Conservation (phyloP, 2,888 invertebrate species). For the Agrypnus murinus region DNA sequence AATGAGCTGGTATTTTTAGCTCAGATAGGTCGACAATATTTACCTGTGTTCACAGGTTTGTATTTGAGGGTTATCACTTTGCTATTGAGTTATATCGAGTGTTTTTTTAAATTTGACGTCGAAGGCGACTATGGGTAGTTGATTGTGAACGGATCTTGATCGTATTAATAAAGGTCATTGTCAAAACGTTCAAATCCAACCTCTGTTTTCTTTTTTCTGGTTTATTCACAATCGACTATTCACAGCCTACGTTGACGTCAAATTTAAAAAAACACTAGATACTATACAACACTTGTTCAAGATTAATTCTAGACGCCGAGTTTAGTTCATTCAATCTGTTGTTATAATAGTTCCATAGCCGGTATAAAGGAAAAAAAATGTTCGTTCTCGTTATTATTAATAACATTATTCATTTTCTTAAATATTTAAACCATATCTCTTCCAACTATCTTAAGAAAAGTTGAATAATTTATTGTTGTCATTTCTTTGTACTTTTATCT, state of each 20-base stretch:
- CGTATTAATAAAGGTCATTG: too few species aligned
- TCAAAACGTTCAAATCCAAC: too few species aligned
- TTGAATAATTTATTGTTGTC: constrained; percentile 32
- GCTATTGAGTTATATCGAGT: too few species aligned
- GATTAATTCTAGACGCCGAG: neutral
- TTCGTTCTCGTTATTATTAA: neutral
- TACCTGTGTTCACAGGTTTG: neutral
- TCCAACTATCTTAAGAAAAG: constrained; percentile 33
- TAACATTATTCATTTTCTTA: constrained; percentile 24
- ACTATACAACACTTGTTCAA: neutral
- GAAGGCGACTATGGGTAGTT: too few species aligned
- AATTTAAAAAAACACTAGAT: too few species aligned
- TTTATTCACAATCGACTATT: too few species aligned
- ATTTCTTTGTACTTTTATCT: constrained; percentile 6
- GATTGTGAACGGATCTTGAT: too few species aligned
- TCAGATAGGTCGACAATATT: neutral
- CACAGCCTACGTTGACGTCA: too few species aligned
- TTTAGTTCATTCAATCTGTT: constrained; percentile 19
- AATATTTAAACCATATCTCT: constrained; percentile 26
- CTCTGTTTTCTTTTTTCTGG: too few species aligned
- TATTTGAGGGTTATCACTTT: constrained; percentile 9
- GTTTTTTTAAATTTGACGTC: too few species aligned
- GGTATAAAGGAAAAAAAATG: constrained; percentile 24
- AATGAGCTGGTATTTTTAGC: neutral
- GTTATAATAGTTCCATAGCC: constrained; percentile 34